Conservation (phyloP, 2,113 vertebrate genomes). For the Calyptommatus sinebrachiatus region DNA sequence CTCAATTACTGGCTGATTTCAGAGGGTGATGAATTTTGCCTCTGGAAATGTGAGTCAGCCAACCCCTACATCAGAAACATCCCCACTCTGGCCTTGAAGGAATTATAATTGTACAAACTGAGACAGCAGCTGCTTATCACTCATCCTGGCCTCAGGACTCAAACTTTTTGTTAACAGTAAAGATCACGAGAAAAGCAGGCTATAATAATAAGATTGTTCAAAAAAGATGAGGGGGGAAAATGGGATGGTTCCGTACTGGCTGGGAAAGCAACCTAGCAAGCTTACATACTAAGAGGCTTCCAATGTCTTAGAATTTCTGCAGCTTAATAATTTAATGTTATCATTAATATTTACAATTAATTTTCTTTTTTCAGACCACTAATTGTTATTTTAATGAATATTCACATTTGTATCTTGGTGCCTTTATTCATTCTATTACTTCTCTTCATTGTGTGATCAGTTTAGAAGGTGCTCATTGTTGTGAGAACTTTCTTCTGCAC, state of each 20-base stretch:
- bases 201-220: constrained; percentile 49
- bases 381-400: not conserved
- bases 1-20: constrained; percentile 24
- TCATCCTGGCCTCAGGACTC: constrained; percentile 70
- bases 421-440: too few species aligned
- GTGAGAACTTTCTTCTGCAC: too few species aligned
- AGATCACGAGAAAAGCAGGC: constrained; percentile 68
- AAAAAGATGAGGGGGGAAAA: constrained; percentile 51
- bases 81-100: constrained; percentile 60
- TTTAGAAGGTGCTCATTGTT: too few species aligned
- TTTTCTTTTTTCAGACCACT: constrained; percentile 10
- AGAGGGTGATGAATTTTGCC: constrained; percentile 44
- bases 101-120: constrained; percentile 69
- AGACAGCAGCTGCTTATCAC: constrained; percentile 70
- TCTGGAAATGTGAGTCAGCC: constrained; percentile 21
- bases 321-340: constrained; percentile 26
- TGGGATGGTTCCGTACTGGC: not conserved
- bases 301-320: constrained; percentile 4
- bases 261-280: too few species aligned
- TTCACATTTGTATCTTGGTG: not conserved
- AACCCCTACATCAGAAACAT: constrained; percentile 49
- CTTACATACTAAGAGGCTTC: constrained; percentile 12
- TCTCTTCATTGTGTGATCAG: too few species aligned
- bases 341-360: not conserved
- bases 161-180: constrained; percentile 65